Base-by-base conservation (phyloP, 2,888 invertebrate genomes). In the Ecliptopera silaceata region DNA sequence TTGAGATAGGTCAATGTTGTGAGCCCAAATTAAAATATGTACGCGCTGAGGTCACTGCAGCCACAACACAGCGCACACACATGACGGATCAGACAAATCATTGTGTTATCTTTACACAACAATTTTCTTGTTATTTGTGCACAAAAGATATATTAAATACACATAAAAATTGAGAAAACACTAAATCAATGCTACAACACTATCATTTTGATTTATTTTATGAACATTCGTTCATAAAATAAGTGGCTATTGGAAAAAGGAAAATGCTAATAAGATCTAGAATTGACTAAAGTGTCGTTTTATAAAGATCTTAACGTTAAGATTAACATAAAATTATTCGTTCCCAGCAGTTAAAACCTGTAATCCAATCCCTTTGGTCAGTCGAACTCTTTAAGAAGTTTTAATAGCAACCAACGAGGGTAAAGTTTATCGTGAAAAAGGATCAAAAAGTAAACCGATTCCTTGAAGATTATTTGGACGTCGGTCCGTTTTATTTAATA, bases 351-450 rank as follows among this genome's bases (percentile, higher is more conserved):
- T 66, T 50, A 62, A 62, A 59, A 57, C 59, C 55, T 45, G 63
- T 68, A 72, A 74, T 65, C 64, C 62, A 50, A 59, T 64, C 55
- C 63, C 58, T 62, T 67, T 66, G 69, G 68, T 65, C 64, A 63
- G 53, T 59, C 45, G 26, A 64, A 51, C 49, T 60, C 59, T 64
- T 58, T 59, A n/a, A 66, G 31, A 66, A 64, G 60, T 68, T 67
- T 45, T 63, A 67, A 64, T 66, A 63, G 63, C 66, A 60, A 50
- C 65, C 58, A 65, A 57, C 55, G 59, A 68, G 65, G 62, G 64
- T 64, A 64, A 59, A 55, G 43, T 63, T 64, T 61, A 59, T 57
- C 59, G 53, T 56, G 50, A 56, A 59, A 64, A 56, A 66, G 65
- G 66, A 68, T 66, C 53, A 61, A 64, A 64, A 59, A 67, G 68